phyloP scores from a whole-genome alignment of 2,888 invertebrate species.

The Nomada ferruginata region DNA sequence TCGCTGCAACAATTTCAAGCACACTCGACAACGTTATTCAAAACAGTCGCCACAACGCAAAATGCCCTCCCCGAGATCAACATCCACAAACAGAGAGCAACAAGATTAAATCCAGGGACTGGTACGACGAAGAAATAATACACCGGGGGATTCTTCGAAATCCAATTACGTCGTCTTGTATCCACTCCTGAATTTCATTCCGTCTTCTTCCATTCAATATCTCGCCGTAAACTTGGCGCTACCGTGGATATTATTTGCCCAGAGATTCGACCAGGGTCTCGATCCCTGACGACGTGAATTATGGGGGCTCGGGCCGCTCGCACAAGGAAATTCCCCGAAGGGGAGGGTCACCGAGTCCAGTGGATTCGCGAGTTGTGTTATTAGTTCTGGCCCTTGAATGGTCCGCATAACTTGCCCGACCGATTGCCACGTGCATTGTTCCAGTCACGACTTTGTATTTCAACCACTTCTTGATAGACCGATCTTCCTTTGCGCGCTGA shows the following conservation, averaged over 20 bases:
- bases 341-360: slow-evolving; percentile 43
- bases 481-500: slow-evolving; percentile 2
- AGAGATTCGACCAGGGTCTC: slow-evolving; percentile 28
- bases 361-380: slow-evolving; percentile 62
- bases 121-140: neutral
- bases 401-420: slow-evolving; percentile 43
- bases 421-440: slow-evolving; percentile 50
- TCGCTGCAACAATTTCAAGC: too few relatives aligned
- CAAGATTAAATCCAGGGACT: too few relatives aligned
- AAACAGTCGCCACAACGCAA: too few relatives aligned
- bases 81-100: too few relatives aligned
- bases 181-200: slow-evolving; percentile 1
- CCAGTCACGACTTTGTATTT: slow-evolving; percentile 23
- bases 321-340: slow-evolving; percentile 53
- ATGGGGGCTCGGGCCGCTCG: slow-evolving; percentile 42
- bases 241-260: slow-evolving; percentile 56
- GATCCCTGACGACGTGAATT: slow-evolving; percentile 57
- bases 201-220: slow-evolving; percentile 3
- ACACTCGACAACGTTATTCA: too few relatives aligned
- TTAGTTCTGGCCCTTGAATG: slow-evolving; percentile 64
- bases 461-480: slow-evolving; percentile 6
- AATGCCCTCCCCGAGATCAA: too few relatives aligned
- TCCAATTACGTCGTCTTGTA: neutral
- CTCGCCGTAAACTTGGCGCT: neutral
- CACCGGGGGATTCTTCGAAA: neutral